Evolutionary conservation across 2,113 vertebrate species (phyloP), one percentile per base, ranked within the genome.

Genomic region (Sarotherodon lohbergeri): DNA sequence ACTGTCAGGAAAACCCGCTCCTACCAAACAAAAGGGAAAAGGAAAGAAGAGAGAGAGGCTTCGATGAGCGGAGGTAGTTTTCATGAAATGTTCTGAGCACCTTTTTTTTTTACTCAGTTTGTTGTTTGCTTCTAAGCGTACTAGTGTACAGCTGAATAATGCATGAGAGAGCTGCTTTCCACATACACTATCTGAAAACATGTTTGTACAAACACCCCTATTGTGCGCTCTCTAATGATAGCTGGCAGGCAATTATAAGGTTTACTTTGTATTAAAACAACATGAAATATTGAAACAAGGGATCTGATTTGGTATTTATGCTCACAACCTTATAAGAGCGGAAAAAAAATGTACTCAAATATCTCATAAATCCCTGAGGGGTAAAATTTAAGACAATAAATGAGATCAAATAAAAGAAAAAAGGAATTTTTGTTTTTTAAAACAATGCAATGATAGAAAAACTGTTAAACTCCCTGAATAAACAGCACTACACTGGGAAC

Each of bases 1-100:
- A 99, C 90, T 0, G 97, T 99, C 46, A 99, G 97, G 96, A 99
- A 99, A 95, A 99, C 97, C 88, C 98, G 97, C 89, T 99, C 98
- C 98, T 99, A 93, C 46, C 85, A 81, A 82, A 82, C 13, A 86
- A 93, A 55, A 39, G 50, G 85, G 52, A 22, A 66, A n/a, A 66
- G 61, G 34, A 39, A 86, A n/a, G 0, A 76, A 1, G 22, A 46
- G 0, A 87, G 56, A 91, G 16, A 91, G 1, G 66, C n/a, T 73
- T 85, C 90, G 80, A 22, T 94, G 56, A 94, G 68, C 3, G 5
- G 17, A 79, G 14, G 22, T 10, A 24, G 16, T 17, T 13, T 3
- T 27, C 56, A 43, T 52, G 22, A 34, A 61, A 48, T 57, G 12
- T 66, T 86, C 5, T 36, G 24, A 71, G 56, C 39, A 59, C 24